Evolutionary conservation across 2,113 vertebrate genomes (phyloP).

Genomic region (Aegithalos caudatus): DNA sequence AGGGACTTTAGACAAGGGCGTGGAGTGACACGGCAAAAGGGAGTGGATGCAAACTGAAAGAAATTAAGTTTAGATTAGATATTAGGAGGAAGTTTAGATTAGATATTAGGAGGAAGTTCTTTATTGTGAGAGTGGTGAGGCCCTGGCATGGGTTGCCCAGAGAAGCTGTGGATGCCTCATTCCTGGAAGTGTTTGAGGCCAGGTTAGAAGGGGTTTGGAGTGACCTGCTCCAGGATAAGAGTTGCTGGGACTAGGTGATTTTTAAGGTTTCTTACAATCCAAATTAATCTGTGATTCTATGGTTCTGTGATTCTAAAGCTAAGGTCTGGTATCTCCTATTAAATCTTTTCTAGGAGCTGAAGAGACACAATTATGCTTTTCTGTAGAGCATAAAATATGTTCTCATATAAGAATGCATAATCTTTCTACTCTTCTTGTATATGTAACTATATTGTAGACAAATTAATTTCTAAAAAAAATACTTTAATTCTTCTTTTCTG

Average conservation of each 20-base stretch:
- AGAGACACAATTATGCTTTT: not conserved
- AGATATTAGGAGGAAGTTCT: not conserved
- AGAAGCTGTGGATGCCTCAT: not conserved
- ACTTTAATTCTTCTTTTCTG: not conserved
- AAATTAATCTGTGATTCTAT: not conserved
- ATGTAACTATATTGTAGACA: not conserved
- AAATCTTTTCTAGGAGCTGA: not conserved
- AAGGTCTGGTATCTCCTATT: not conserved
- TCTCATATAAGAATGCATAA: fast-evolving
- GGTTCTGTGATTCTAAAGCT: not conserved
- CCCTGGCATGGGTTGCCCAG: not conserved
- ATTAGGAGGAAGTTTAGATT: not conserved
- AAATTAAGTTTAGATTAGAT: not conserved
- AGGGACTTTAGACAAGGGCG: not conserved
- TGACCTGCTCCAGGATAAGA: not conserved
- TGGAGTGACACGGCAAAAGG: not conserved
- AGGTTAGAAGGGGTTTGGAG: not conserved
- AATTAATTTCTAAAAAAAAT: not conserved
- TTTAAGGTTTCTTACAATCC: not conserved
- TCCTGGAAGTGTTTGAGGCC: not conserved
- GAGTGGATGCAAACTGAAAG: not conserved
- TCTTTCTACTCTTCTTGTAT: not conserved
- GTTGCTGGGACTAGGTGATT: not conserved
- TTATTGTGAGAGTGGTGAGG: not conserved
- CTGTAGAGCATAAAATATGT: not conserved